Evolutionary conservation across 2,888 invertebrate genomes (phyloP).

Genomic region (Agrotis puta): DNA sequence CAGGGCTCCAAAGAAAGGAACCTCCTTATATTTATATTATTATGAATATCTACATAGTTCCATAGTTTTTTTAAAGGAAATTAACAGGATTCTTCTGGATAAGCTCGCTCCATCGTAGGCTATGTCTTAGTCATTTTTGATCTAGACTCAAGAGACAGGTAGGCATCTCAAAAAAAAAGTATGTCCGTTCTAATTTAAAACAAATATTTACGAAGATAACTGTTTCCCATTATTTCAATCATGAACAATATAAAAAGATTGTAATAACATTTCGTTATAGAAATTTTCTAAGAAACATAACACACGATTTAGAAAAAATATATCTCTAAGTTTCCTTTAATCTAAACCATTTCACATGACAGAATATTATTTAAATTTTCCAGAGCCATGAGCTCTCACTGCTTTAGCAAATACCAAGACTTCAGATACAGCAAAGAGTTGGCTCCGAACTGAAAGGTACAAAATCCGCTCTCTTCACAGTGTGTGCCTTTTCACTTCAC

Average conservation of each 20-base stretch:
- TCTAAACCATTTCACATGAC: not conserved
- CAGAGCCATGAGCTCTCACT: constrained; percentile 14
- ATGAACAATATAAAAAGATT: not conserved
- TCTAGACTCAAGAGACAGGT: no score
- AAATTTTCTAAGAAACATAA: not conserved
- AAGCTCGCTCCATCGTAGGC: no score
- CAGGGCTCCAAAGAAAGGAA: no score
- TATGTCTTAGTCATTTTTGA: no score
- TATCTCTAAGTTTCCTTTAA: not conserved
- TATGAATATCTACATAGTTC: no score
- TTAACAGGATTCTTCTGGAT: no score
- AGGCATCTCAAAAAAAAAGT: no score
- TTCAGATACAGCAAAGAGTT: constrained; percentile 53
- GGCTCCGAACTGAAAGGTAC: constrained; percentile 48
- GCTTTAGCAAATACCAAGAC: constrained; percentile 52
- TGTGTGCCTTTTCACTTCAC: constrained; percentile 62
- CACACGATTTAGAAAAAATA: not conserved
- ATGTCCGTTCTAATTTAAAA: not conserved
- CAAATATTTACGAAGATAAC: not conserved
- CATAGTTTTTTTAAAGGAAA: no score
- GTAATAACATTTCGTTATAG: not conserved
- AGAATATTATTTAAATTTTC: constrained; percentile 40
- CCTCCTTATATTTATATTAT: no score
- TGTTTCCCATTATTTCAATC: not conserved
- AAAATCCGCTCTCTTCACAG: constrained; percentile 52